Percentiles rank a stretch among this genome's conserved stretches.
Evolutionary conservation across 2,888 invertebrate genomes (phyloP).

Genomic region (Eucera pruinosa): DNA sequence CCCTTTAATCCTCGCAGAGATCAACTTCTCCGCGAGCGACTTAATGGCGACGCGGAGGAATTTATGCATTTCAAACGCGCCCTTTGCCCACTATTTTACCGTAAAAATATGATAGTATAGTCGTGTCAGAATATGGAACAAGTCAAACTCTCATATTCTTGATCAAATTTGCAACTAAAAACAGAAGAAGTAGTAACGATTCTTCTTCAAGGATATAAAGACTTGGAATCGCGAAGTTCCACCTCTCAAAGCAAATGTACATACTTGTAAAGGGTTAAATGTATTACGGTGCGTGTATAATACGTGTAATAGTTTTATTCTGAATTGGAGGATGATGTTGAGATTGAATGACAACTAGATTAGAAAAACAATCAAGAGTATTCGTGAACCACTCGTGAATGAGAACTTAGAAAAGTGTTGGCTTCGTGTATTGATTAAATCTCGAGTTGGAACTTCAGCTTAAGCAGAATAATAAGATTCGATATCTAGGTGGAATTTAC

Average conservation of each 20-base stretch:
- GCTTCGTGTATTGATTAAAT: conserved; percentile 14
- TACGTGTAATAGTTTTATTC: background rate
- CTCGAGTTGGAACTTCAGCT: background rate
- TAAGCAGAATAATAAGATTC: conserved; percentile 7
- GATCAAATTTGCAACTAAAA: no score
- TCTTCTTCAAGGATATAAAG: no score
- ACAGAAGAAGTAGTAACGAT: no score
- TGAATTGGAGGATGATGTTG: background rate
- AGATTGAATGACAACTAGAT: background rate
- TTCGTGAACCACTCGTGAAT: background rate
- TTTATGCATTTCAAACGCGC: conserved; percentile 19
- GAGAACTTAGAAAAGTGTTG: background rate
- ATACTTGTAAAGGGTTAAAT: no score
- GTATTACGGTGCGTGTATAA: background rate
- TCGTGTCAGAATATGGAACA: background rate
- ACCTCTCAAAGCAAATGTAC: no score
- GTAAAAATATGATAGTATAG: background rate
- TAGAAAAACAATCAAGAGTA: conserved; percentile 2
- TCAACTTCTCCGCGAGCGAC: background rate
- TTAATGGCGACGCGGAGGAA: background rate
- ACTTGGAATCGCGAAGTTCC: no score
- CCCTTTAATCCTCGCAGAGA: background rate
- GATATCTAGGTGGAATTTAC: background rate
- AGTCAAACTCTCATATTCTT: background rate
- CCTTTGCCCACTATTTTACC: background rate